Evolutionary conservation across 2,888 invertebrate genomes (phyloP).

Genomic region (Labia minor): DNA sequence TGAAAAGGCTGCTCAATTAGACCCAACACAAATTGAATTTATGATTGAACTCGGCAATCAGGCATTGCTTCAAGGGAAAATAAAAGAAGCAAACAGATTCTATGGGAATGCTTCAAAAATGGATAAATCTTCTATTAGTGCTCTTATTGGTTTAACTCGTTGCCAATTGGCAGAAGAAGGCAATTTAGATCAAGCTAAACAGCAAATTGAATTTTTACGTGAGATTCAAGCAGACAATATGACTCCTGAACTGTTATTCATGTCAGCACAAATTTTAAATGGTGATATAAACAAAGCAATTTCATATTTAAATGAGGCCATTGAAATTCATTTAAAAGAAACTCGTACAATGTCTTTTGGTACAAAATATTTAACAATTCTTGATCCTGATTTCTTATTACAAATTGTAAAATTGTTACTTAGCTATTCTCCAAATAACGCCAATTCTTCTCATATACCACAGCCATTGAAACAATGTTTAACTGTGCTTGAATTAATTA

Average conservation of each 20-base stretch:
- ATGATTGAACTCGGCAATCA: slow-evolving; percentile 77
- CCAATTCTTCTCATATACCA: slow-evolving; percentile 38
- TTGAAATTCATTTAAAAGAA: slow-evolving; percentile 42
- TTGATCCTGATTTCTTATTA: slow-evolving; percentile 80
- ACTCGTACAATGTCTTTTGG: slow-evolving; percentile 55
- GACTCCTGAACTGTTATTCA: slow-evolving; percentile 54
- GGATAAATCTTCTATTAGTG: slow-evolving; percentile 69
- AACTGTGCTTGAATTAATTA: slow-evolving; percentile 58
- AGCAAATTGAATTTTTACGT: slow-evolving; percentile 76
- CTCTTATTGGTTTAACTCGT: slow-evolving; percentile 68
- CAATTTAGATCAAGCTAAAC: slow-evolving; percentile 58
- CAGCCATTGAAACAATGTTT: slow-evolving; percentile 48
- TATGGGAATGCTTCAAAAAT: slow-evolving; percentile 72
- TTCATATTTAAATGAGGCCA: slow-evolving; percentile 50
- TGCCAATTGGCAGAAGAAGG: slow-evolving; percentile 71
- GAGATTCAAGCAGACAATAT: slow-evolving; percentile 63
- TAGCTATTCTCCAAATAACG: slow-evolving; percentile 38
- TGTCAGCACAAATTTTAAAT: slow-evolving; percentile 54
- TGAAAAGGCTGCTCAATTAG: slow-evolving; percentile 67
- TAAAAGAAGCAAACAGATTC: slow-evolving; percentile 66
- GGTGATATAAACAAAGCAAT: slow-evolving; percentile 46
- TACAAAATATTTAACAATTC: slow-evolving; percentile 54
- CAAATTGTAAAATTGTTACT: slow-evolving; percentile 67
- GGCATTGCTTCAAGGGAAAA: slow-evolving; percentile 57
- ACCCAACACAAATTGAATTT: slow-evolving; percentile 54